Percentiles rank a stretch among this genome's conserved stretches.
Evolutionary conservation across 2,113 vertebrate genomes (phyloP).

Genomic region (Channa argus): DNA sequence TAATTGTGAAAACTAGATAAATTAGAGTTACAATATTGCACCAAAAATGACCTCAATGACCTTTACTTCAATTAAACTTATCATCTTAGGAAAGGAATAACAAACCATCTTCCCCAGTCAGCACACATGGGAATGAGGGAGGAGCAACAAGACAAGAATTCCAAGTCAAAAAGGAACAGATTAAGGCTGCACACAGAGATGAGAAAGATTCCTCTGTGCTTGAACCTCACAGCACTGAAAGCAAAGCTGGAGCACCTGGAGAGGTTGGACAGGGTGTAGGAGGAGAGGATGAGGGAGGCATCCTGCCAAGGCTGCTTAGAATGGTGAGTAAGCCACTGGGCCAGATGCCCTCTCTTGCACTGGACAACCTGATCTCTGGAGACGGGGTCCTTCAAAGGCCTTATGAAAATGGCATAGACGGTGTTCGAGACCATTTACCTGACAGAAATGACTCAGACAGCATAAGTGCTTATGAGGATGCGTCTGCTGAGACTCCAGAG

Average conservation of each 20-base stretch:
- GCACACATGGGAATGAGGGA: slow-evolving; percentile 1
- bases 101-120: slow-evolving; percentile 3
- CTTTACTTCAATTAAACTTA: not conserved
- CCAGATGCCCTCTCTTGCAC: slow-evolving; percentile 59
- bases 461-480: slow-evolving; percentile 82
- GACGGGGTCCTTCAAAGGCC: slow-evolving; percentile 67
- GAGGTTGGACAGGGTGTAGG: not conserved
- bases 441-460: slow-evolving; percentile 74
- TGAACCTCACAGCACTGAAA: slow-evolving; percentile 9
- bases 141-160: not conserved
- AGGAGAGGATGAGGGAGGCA: slow-evolving; percentile 6
- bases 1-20: too few relatives aligned
- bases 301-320: slow-evolving; percentile 40
- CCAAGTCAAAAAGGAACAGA: slow-evolving; percentile 16
- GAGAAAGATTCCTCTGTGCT: not conserved
- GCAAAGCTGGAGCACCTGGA: not conserved
- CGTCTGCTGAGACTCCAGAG: slow-evolving; percentile 77
- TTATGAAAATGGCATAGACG: not conserved
- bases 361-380: slow-evolving; percentile 14
- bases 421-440: slow-evolving; percentile 6
- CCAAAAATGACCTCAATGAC: not conserved
- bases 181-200: not conserved
- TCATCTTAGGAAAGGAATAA: slow-evolving; percentile 67
- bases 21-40: too few relatives aligned
- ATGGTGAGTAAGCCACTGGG: slow-evolving; percentile 52